phyloP scores from a whole-genome alignment of 2,113 vertebrate genomes.

The Epinephelus moara region DNA sequence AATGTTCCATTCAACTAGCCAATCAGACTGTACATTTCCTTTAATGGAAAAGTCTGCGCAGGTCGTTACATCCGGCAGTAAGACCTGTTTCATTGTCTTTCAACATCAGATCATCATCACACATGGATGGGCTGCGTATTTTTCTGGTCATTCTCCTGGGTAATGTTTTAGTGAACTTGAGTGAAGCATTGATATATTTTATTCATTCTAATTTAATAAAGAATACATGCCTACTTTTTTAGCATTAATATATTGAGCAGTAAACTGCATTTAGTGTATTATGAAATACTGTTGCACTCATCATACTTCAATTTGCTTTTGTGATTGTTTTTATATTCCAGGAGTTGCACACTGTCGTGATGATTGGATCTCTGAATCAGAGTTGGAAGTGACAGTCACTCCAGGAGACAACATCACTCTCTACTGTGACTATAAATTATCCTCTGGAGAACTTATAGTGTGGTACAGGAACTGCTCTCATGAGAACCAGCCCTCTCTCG shows the following conservation, averaged over 20 bases:
- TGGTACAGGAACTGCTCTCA: conserved; percentile 62
- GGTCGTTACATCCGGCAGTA: too few species aligned
- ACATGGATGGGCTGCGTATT: too few species aligned
- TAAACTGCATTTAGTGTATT: neutral
- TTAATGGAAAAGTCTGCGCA: too few species aligned
- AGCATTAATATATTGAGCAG: neutral
- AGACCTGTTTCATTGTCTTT: too few species aligned
- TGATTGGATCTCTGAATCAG: neutral
- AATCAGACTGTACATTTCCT: too few species aligned
- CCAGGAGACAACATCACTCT: conserved; percentile 38
- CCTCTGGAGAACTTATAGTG: conserved; percentile 1
- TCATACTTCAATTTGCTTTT: neutral
- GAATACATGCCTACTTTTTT: too few species aligned
- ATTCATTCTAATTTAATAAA: too few species aligned
- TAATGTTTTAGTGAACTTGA: too few species aligned
- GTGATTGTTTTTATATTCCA: neutral
- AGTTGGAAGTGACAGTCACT: neutral
- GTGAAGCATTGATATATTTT: too few species aligned
- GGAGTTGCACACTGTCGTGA: neutral
- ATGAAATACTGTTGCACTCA: neutral
- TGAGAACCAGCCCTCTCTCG: conserved; percentile 44
- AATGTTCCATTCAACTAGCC: too few species aligned
- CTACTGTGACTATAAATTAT: conserved; percentile 34
- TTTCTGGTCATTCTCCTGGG: too few species aligned
- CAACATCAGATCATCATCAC: too few species aligned